Conservation (phyloP, 2,888 invertebrate genomes). For the Mythimna lalbum region DNA sequence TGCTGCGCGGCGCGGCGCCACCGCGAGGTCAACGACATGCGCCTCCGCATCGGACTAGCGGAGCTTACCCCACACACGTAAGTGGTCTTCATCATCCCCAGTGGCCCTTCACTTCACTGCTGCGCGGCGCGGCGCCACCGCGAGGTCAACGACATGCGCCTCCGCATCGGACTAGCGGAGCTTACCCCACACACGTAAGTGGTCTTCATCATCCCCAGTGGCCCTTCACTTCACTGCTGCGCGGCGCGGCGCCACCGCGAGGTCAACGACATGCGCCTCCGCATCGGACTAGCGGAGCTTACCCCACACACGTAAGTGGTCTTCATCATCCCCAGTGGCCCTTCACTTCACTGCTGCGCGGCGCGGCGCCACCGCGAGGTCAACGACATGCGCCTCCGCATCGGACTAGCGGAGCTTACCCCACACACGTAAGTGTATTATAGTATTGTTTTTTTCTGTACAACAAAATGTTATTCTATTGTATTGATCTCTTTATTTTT, state of each 20-base stretch:
- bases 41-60: conserved; percentile 29
- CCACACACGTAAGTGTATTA: conserved; percentile 20
- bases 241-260: conserved; percentile 44
- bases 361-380: conserved; percentile 47
- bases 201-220: not conserved
- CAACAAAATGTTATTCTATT: too few relatives aligned
- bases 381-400: conserved; percentile 39
- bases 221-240: conserved; percentile 18
- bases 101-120: conserved; percentile 3
- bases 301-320: conserved; percentile 22
- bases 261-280: conserved; percentile 41
- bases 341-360: conserved; percentile 22
- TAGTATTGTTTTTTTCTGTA: too few relatives aligned
- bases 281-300: conserved; percentile 18
- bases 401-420: conserved; percentile 15
- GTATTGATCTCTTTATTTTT: too few relatives aligned
- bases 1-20: conserved; percentile 47
- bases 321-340: not conserved
- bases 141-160: conserved; percentile 37
- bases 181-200: conserved; percentile 24
- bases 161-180: conserved; percentile 26
- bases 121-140: conserved; percentile 49
- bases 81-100: not conserved
- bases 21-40: conserved; percentile 43
- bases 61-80: conserved; percentile 24